Evolutionary conservation across 2,113 vertebrate genomes (phyloP).

Genomic region (Urocynchramus pylzowi): DNA sequence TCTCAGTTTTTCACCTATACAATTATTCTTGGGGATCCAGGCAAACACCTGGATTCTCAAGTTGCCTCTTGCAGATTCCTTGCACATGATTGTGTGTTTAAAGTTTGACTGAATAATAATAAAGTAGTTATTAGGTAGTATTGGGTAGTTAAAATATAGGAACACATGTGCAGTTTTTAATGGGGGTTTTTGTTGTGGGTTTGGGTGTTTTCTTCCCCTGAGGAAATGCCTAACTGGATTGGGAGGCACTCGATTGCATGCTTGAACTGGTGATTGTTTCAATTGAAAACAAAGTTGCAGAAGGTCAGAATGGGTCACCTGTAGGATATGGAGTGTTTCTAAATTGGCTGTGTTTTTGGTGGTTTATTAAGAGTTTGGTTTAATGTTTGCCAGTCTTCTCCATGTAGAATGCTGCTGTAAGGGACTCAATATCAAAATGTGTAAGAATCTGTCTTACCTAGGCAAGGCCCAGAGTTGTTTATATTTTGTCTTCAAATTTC

Average conservation of each 20-base stretch:
- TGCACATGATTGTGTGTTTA: background rate
- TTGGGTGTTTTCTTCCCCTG: background rate
- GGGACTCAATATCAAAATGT: background rate
- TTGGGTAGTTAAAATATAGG: background rate
- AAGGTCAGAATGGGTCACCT: background rate
- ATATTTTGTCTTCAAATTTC: background rate
- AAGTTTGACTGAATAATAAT: background rate
- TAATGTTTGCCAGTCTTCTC: background rate
- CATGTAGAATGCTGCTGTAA: background rate
- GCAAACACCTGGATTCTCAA: background rate
- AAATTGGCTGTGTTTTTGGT: background rate
- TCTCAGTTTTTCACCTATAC: background rate
- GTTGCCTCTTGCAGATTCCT: background rate
- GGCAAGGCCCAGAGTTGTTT: background rate
- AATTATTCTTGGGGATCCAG: background rate
- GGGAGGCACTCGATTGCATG: background rate
- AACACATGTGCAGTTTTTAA: background rate
- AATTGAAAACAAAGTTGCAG: background rate
- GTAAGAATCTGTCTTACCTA: background rate
- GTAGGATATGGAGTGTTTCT: background rate
- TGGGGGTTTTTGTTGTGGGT: fast-evolving
- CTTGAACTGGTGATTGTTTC: background rate
- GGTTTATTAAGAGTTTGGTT: background rate
- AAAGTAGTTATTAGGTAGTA: background rate
- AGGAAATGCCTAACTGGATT: background rate